Evolutionary conservation across 2,888 invertebrate species (phyloP).

Genomic region (Agrotis ipsilon): DNA sequence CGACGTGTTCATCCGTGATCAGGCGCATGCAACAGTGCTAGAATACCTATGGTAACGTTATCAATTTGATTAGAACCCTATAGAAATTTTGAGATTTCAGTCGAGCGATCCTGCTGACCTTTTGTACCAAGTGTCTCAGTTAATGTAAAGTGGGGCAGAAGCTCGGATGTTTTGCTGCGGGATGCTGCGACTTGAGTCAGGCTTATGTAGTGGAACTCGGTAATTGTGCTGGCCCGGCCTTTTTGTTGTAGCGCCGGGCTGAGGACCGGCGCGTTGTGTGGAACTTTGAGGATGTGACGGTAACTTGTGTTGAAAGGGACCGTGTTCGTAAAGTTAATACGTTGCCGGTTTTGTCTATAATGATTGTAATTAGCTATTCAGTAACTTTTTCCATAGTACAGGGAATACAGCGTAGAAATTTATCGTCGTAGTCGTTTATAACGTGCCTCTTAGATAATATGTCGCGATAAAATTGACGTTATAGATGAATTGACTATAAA

Average conservation of each 20-base stretch:
- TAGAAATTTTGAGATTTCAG: not conserved
- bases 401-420: too few relatives aligned
- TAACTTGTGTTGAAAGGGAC: conserved; percentile 21
- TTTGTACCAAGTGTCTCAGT: not conserved
- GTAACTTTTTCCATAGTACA: too few relatives aligned
- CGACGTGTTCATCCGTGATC: too few relatives aligned
- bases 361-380: conserved; percentile 12
- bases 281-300: conserved; percentile 42
- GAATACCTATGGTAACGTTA: too few relatives aligned
- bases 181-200: conserved; percentile 62
- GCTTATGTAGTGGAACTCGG: conserved; percentile 76
- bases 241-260: conserved; percentile 49
- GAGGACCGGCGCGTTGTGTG: conserved; percentile 33
- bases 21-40: too few relatives aligned
- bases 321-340: not conserved
- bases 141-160: conserved; percentile 69
- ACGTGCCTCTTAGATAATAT: too few relatives aligned
- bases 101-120: conserved; percentile 7
- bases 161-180: conserved; percentile 65
- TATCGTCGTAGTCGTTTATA: too few relatives aligned
- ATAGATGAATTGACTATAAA: too few relatives aligned
- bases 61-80: too few relatives aligned
- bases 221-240: conserved; percentile 65
- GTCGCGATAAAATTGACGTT: too few relatives aligned
- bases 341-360: conserved; percentile 12